These are phyloP conservation scores for Podargus strigoides DNA, from an alignment of 2,797 vertebrate genomes.

Conservation along the genomic window DNA sequence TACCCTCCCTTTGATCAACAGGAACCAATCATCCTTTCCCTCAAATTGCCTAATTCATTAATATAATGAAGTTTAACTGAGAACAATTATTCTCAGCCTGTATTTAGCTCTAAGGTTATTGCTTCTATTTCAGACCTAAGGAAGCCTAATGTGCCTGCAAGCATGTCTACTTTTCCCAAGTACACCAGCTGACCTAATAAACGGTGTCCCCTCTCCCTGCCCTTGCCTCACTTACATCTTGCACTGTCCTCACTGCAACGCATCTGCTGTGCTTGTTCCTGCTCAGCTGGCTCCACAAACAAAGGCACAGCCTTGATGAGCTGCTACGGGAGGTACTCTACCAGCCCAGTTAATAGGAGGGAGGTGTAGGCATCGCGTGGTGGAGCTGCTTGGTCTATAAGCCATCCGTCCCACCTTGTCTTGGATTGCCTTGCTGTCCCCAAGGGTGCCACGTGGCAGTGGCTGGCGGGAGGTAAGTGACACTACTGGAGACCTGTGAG, in stretches of 20 bases:
- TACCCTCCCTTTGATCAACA: conserved; percentile 19
- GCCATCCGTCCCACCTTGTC: background rate
- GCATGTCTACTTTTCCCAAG: background rate
- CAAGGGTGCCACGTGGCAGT: rapidly evolving
- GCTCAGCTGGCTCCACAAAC: background rate
- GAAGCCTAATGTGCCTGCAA: background rate
- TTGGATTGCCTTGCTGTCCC: background rate
- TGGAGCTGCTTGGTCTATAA: background rate
- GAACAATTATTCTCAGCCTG: conserved; percentile 37
- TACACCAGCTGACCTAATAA: background rate
- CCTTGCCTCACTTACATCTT: background rate
- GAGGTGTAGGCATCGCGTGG: rapidly evolving
- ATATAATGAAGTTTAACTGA: conserved; percentile 28
- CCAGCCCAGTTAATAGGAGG: background rate
- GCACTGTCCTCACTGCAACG: rapidly evolving
- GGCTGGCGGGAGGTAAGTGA: background rate
- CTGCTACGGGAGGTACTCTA: background rate
- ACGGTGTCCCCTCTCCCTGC: background rate
- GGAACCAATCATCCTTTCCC: conserved; percentile 6
- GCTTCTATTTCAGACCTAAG: conserved; percentile 36
- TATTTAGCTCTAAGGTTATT: conserved; percentile 47
- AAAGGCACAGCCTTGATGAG: background rate
- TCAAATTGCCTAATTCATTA: conserved; percentile 33
- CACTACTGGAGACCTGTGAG: background rate
- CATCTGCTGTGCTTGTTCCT: background rate